These are phyloP conservation scores for Callyntrura guangdongensis DNA, from an alignment of 2,888 invertebrate genomes.

Conservation along the genomic window DNA sequence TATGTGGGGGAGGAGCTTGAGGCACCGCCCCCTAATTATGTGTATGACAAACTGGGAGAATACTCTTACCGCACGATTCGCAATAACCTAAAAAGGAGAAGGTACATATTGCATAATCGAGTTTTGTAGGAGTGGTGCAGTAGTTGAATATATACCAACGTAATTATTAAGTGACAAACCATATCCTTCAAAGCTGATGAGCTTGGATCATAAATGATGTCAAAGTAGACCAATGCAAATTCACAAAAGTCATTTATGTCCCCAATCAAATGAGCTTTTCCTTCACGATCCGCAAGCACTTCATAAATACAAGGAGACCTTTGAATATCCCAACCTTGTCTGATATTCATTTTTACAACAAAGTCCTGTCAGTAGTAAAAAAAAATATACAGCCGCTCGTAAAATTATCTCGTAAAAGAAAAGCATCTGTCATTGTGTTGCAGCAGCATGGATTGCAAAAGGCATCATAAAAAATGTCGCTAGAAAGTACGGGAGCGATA, in stretches of 20 bases:
- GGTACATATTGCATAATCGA: too few species aligned
- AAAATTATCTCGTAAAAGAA: background rate
- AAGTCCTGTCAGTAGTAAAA: too few species aligned
- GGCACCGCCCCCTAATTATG: too few species aligned
- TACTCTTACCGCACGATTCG: slow-evolving; percentile 76
- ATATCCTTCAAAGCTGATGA: slow-evolving; percentile 67
- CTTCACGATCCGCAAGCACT: slow-evolving; percentile 79
- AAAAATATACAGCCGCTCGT: too few species aligned
- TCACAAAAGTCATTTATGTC: slow-evolving; percentile 84
- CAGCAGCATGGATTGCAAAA: too few species aligned
- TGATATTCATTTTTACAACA: slow-evolving; percentile 76
- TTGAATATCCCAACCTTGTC: slow-evolving; percentile 80
- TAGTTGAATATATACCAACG: too few species aligned
- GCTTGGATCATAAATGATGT: slow-evolving; percentile 71
- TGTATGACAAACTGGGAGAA: background rate
- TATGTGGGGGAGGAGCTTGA: too few species aligned
- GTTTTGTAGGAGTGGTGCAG: too few species aligned
- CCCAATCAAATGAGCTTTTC: slow-evolving; percentile 82
- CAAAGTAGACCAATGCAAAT: slow-evolving; percentile 81
- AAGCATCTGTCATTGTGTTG: background rate
- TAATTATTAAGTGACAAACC: slow-evolving; percentile 63
- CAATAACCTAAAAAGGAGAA: slow-evolving; percentile 30
- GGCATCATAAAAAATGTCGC: too few species aligned
- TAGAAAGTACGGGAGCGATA: too few species aligned
- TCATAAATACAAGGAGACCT: slow-evolving; percentile 82